Evolutionary conservation across 35 echinoderm and acorn worm species (phyloP), one percentile per base, ranked within the genome.

Genomic region (Hemicentrotus pulcherrimus): DNA sequence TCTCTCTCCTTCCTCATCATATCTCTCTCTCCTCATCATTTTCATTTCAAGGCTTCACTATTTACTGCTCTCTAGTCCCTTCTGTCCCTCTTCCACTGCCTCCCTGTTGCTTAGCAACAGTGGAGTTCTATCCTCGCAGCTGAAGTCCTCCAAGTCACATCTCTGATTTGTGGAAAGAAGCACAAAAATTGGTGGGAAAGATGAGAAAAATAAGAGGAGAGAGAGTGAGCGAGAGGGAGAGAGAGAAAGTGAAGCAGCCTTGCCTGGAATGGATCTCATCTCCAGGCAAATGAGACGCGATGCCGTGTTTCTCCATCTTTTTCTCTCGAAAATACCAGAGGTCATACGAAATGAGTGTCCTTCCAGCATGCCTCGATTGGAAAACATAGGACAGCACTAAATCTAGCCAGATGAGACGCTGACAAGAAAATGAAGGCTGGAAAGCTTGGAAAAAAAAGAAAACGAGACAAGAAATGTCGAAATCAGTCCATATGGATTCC

Each of bases 261-360:
- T 78, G 65, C 65, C 65, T 28, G 65, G 35, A 41, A 41, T 41
- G 35, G 65, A 78, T 78, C 65, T 78, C 65, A 78, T 78, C 65
- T 78, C 65, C 65, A 78, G 65, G 65, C 65, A 78, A n/a, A 78
- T n/a, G 65, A 78, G 65, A 78, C 65, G 65, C 65, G 65, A 78
- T 78, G 65, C 65, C 6, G 65, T 47, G 14, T 47, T 90, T 45
- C 88, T 90, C 88, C 12, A 28, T 47, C 88, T 33, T 90, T 46
- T 47, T 85, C 4, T 32, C 46, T 9, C 31, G 32, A 47, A 90
- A 90, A 90, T 90, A 90, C 88, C 88, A 90, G 88, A 90, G 88
- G 88, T 90, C 88, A 90, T 90, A 33, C 10, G 8, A 90, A 90
- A 90, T 90, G 88, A 90, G 88, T 90, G 32, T 90, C 46, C 88